These are phyloP conservation scores for Ischnus inquisitorius DNA, from an alignment of 2,888 invertebrate genomes.

Conservation along the genomic window DNA sequence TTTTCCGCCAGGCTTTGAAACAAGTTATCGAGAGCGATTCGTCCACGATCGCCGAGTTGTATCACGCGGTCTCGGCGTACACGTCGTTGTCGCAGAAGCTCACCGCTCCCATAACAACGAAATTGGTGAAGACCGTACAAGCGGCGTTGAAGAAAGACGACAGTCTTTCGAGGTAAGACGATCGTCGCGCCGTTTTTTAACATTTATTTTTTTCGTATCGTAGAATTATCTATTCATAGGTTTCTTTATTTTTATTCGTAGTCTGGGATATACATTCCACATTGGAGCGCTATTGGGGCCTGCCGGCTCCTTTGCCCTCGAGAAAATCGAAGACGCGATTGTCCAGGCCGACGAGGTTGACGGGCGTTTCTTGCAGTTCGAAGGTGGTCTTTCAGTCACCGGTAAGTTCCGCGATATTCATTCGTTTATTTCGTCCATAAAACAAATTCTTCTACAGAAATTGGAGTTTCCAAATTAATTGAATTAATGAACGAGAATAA, in stretches of 20 bases:
- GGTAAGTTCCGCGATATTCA: constrained; percentile 74
- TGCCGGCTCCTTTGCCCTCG: constrained; percentile 89
- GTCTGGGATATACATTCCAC: constrained; percentile 94
- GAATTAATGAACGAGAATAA: neutral
- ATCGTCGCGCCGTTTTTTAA: neutral
- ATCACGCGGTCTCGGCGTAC: constrained; percentile 90
- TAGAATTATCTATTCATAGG: neutral
- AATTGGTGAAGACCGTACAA: constrained; percentile 91
- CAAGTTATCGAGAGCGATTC: constrained; percentile 89
- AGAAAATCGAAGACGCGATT: constrained; percentile 96
- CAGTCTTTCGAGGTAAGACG: constrained; percentile 89
- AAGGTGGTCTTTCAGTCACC: constrained; percentile 94
- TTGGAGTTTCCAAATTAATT: neutral
- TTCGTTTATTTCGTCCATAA: neutral
- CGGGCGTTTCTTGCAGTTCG: constrained; percentile 95
- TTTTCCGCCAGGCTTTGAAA: constrained; percentile 82
- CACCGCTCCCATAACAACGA: constrained; percentile 87
- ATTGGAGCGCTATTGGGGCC: constrained; percentile 91
- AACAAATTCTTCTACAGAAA: neutral
- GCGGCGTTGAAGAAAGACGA: constrained; percentile 94
- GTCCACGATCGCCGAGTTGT: constrained; percentile 90
- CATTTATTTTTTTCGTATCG: constrained; percentile 27
- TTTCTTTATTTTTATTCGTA: constrained; percentile 80
- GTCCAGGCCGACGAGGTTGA: constrained; percentile 98
- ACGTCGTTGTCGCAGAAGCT: constrained; percentile 89